These are phyloP conservation scores for Protomyctophum bolini DNA, from an alignment of 2,113 vertebrate species.

Conservation along the genomic window DNA sequence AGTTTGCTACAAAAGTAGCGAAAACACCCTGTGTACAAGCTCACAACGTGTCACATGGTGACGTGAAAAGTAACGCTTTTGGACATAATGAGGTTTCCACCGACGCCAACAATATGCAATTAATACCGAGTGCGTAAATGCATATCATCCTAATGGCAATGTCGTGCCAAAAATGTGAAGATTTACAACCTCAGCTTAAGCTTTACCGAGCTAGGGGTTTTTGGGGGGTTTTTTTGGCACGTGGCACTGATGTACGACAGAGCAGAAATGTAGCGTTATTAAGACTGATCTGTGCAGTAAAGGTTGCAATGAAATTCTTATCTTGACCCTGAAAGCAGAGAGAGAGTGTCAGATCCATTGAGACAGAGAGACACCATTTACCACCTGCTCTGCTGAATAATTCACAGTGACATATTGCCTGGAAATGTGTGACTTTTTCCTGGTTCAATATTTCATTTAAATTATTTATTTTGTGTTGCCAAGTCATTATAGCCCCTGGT, in stretches of 20 bases:
- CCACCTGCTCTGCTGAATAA: slow-evolving; percentile 67
- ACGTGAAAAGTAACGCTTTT: no score
- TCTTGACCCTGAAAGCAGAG: slow-evolving; percentile 54
- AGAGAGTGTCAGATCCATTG: slow-evolving; percentile 45
- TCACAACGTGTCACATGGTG: no score
- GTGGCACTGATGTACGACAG: no score
- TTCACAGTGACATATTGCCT: slow-evolving; percentile 64
- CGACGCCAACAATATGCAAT: slow-evolving; percentile 11
- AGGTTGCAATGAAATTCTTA: slow-evolving; percentile 46
- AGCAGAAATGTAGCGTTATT: no score
- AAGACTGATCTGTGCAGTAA: neutral
- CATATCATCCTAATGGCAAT: slow-evolving; percentile 27
- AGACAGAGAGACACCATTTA: slow-evolving; percentile 58
- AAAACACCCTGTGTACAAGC: no score
- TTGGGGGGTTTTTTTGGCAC: no score
- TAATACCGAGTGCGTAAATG: slow-evolving; percentile 1
- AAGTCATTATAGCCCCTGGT: slow-evolving; percentile 12
- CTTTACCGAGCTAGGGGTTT: no score
- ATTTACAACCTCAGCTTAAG: no score
- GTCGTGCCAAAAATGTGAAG: neutral
- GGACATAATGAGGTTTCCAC: neutral
- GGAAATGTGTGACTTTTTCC: slow-evolving; percentile 47
- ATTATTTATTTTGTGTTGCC: slow-evolving; percentile 65
- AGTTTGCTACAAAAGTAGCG: no score
- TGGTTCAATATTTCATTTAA: slow-evolving; percentile 70